Evolutionary conservation across 2,888 invertebrate species (phyloP), one percentile per base, ranked within the genome.

Genomic region (Blomia tropicalis): DNA sequence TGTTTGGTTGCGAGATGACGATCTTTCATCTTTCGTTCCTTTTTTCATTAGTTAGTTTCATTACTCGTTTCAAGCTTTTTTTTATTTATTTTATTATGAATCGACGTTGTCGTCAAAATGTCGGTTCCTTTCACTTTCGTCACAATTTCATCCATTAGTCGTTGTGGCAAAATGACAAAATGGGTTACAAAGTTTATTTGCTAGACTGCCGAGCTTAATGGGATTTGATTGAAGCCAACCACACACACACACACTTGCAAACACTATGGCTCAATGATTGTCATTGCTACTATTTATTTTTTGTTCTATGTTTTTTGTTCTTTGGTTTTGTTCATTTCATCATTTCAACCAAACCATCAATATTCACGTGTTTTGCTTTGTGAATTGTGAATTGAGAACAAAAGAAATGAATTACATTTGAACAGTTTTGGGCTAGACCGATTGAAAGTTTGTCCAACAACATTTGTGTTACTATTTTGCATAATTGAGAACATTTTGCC

Each of bases 141-240:
- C n/a, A 41, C 14, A 17, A 17, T 41, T 41, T 41, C 41, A 41
- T n/a, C 17, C n/a, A 17, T 58, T 41, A n/a, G n/a, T n/a, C n/a
- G n/a, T n/a, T n/a, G 32, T 58, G 36, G 2, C 29, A 23, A 60
- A 54, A 54, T 60, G 60, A 51, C 44, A 60, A 60, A 47, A 60
- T 54, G 53, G n/a, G 51, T 47, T 60, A 44, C 51, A 44, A 47
- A n/a, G 60, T 47, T 44, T 60, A 47, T 47, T 60, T 60, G 60
- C 29, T 19, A 1, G 25, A 47, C 2, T 19, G 25, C 19, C 30
- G 41, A 22, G 14, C 5, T 2, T 44, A 54, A 54, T 54, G 11
- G 44, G 51, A 60, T 47, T 54, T 54, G 54, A 54, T 54, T 54
- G 22, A 54, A 54, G 54, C 4, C 19, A 43, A 5, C 19, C n/a